Conservation (phyloP, 2,113 vertebrate genomes). For the Strix uralensis region DNA sequence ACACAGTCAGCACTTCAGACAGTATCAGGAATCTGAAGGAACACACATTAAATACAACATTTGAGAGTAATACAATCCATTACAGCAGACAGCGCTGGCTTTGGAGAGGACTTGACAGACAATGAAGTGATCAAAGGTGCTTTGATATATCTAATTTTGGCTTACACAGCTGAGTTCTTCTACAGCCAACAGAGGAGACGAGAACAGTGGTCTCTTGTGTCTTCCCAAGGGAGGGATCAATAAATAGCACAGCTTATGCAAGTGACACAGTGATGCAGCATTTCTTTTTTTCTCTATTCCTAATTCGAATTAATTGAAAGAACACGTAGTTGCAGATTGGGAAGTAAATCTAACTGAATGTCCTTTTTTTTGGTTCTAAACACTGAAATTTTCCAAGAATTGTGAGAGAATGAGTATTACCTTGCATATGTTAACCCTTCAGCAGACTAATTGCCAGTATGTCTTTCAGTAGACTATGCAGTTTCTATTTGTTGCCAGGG, state of each 20-base stretch:
- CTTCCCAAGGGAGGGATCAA: background rate
- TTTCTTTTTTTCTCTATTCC: background rate
- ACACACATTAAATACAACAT: constrained; percentile 13
- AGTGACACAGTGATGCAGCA: background rate
- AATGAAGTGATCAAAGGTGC: constrained; percentile 57
- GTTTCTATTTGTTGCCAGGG: background rate
- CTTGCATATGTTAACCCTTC: background rate
- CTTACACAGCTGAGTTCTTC: constrained; percentile 8
- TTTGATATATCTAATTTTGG: constrained; percentile 47
- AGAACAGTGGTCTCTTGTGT: background rate
- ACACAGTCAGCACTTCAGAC: background rate
- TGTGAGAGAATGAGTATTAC: background rate
- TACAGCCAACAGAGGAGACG: background rate
- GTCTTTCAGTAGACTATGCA: background rate
- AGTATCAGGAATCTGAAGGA: background rate
- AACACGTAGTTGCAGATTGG: background rate
- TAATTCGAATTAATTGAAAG: background rate
- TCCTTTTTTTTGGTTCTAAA: background rate
- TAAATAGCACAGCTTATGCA: background rate
- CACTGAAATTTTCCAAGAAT: background rate
- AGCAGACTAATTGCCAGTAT: background rate
- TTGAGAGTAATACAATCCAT: background rate
- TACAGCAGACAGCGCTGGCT: background rate
- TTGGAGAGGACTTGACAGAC: constrained; percentile 37
- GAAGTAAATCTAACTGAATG: background rate